A percentile compares a stretch with the other conserved stretches of the same genome.
Conservation (phyloP, 2,888 invertebrate species). For the Thumatha senex region DNA sequence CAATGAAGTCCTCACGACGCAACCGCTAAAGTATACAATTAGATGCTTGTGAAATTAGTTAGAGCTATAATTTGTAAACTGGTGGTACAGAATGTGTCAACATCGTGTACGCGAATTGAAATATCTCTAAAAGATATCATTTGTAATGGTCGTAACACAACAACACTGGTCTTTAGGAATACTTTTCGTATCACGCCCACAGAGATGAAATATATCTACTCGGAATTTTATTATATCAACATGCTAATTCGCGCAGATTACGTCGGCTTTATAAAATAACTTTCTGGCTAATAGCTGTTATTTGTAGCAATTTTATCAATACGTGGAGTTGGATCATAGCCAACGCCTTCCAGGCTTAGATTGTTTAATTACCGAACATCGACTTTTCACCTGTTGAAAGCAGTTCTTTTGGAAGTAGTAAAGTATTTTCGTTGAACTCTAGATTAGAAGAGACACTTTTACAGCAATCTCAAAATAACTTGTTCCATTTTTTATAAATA, state of each 20-base stretch:
- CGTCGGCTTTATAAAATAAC: conserved; percentile 56
- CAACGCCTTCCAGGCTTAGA: conserved; percentile 73
- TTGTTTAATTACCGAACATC: conserved; percentile 81
- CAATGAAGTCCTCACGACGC: conserved; percentile 69
- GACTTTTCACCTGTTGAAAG: conserved; percentile 82
- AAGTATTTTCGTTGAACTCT: conserved; percentile 46
- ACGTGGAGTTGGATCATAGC: conserved; percentile 65
- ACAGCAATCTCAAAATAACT: too few species aligned
- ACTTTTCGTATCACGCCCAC: conserved; percentile 45
- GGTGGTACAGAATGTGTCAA: conserved; percentile 28
- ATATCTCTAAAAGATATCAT: conserved; percentile 47
- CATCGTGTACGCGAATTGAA: conserved; percentile 53
- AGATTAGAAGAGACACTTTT: conserved; percentile 2
- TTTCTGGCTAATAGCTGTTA: conserved; percentile 57
- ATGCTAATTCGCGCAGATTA: conserved; percentile 57
- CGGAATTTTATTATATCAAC: conserved; percentile 53
- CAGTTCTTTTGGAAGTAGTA: conserved; percentile 66
- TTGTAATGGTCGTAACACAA: conserved; percentile 25
- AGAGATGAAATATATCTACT: conserved; percentile 52
- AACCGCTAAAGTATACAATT: conserved; percentile 58
- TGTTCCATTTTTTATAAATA: too few species aligned
- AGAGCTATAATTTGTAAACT: conserved; percentile 53
- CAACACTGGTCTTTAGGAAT: conserved; percentile 37
- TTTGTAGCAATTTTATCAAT: conserved; percentile 76
- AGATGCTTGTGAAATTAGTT: conserved; percentile 64